Percentiles rank a stretch among this genome's conserved stretches.
Evolutionary conservation across 2,797 vertebrate species (phyloP).

Genomic region (Rhadinocentrus ornatus): DNA sequence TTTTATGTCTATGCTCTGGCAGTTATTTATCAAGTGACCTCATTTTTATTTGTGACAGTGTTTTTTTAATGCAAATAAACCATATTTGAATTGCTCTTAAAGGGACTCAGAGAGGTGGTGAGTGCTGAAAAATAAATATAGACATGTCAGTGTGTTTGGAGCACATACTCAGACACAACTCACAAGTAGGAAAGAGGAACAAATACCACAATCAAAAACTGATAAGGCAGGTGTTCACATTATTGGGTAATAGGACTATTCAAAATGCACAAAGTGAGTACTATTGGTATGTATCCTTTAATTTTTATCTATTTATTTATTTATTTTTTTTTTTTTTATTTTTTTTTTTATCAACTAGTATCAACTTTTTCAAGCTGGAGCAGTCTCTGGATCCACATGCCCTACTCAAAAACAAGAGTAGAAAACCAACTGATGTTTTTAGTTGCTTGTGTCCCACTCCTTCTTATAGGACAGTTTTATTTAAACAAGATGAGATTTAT

Average conservation of each 20-base stretch:
- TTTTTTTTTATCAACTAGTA: not conserved
- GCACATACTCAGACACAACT: not conserved
- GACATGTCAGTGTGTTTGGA: not conserved
- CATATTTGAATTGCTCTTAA: not conserved
- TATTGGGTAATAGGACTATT: not conserved
- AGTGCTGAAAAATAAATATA: not conserved
- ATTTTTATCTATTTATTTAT: no score
- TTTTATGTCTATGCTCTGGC: not conserved
- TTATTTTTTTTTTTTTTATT: not conserved
- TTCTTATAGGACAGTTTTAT: slow-evolving; percentile 35
- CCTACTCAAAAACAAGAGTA: slow-evolving; percentile 22
- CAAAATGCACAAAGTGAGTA: not conserved
- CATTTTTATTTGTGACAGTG: not conserved
- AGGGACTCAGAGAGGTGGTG: not conserved
- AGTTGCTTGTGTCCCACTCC: slow-evolving; percentile 20
- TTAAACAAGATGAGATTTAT: slow-evolving; percentile 20
- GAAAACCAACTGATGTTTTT: slow-evolving; percentile 13
- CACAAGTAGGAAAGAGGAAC: not conserved
- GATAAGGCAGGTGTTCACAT: not conserved
- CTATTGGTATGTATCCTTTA: no score
- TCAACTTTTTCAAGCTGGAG: slow-evolving; percentile 39
- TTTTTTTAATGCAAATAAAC: not conserved
- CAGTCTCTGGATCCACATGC: slow-evolving; percentile 14
- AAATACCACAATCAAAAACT: not conserved
- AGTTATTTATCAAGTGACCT: not conserved